These are phyloP conservation scores for Apotomis capreana DNA, from an alignment of 2,888 invertebrate species.

Conservation along the genomic window DNA sequence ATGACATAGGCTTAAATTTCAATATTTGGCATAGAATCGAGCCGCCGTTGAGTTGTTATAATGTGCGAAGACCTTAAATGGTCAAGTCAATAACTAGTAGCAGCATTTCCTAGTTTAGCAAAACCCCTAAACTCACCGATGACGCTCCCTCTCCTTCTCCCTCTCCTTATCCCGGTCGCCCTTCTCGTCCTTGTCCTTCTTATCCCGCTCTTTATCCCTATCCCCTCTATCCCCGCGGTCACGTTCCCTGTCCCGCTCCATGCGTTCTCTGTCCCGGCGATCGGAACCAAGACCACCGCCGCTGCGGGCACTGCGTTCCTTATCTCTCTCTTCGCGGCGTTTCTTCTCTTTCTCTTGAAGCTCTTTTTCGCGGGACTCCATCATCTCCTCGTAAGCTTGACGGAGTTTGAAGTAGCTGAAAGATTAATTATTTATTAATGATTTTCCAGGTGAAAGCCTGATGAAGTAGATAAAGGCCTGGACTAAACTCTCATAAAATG, in stretches of 20 bases:
- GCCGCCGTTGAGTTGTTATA: too few relatives aligned
- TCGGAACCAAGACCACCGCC: constrained; percentile 74
- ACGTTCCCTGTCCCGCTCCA: constrained; percentile 73
- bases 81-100: too few relatives aligned
- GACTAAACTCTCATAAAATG: too few relatives aligned
- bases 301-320: constrained; percentile 65
- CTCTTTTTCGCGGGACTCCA: constrained; percentile 83
- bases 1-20: too few relatives aligned
- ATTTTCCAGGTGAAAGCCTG: too few relatives aligned
- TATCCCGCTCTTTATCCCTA: constrained; percentile 41
- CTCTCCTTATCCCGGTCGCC: constrained; percentile 48
- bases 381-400: constrained; percentile 87
- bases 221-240: constrained; percentile 53
- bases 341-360: constrained; percentile 83
- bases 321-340: constrained; percentile 75
- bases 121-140: constrained; percentile 32
- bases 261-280: constrained; percentile 72
- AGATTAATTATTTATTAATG: not conserved
- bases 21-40: too few relatives aligned
- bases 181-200: constrained; percentile 51
- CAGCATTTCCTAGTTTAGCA: not conserved
- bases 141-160: constrained; percentile 50
- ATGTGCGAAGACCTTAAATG: too few relatives aligned
- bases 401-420: constrained; percentile 86
- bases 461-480: too few relatives aligned